phyloP scores from a whole-genome alignment of 2,113 vertebrate species.

The Cheirogaleus medius region DNA sequence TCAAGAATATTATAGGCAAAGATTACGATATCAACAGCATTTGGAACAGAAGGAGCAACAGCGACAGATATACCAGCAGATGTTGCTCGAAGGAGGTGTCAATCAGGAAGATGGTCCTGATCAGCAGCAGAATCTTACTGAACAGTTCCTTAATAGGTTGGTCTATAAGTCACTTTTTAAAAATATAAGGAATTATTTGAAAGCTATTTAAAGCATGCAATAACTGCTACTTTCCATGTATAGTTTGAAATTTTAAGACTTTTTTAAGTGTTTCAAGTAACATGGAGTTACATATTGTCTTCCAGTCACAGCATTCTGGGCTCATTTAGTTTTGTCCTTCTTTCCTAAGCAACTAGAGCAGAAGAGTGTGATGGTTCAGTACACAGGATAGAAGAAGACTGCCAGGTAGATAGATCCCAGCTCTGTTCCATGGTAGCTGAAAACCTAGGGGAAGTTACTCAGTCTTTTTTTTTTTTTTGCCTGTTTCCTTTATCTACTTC shows the following conservation, averaged over 20 bases:
- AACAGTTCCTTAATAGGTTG: constrained; percentile 97
- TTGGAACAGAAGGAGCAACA: constrained; percentile 99
- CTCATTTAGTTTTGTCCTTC: not conserved
- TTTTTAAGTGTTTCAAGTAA: constrained; percentile 33
- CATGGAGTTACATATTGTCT: not conserved
- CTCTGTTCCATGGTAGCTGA: not conserved
- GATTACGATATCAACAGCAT: constrained; percentile 97
- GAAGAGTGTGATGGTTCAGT: not conserved
- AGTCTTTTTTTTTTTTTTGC: not conserved
- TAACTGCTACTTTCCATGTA: not conserved
- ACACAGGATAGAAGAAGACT: not conserved
- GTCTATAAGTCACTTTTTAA: constrained; percentile 56
- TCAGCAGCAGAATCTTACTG: constrained; percentile 94
- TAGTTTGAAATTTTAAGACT: constrained; percentile 21
- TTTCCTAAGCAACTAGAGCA: not conserved
- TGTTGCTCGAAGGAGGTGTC: constrained; percentile 97
- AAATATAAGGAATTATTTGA: not conserved
- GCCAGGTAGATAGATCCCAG: not conserved
- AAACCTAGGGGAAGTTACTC: not conserved
- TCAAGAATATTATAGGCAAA: constrained; percentile 96
- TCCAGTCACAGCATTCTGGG: not conserved
- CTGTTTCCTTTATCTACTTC: not conserved
- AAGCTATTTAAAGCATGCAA: not conserved
- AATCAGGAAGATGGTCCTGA: constrained; percentile 90
- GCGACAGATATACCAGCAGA: constrained; percentile 96